Evolutionary conservation across 2,797 vertebrate genomes (phyloP), one percentile per base, ranked within the genome.

Genomic region (Sebastes goodei): DNA sequence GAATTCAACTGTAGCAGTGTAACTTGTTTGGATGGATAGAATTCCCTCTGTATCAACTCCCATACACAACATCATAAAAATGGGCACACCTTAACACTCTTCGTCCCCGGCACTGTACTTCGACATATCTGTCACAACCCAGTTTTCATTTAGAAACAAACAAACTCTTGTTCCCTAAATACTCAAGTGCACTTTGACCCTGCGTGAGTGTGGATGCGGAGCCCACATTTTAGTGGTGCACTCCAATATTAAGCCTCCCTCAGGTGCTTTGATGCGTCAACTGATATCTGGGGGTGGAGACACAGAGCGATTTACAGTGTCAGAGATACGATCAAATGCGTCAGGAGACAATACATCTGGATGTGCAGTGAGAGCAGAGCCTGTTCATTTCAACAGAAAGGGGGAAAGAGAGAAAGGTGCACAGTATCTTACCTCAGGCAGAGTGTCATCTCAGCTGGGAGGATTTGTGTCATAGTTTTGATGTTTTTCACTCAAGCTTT

Each of bases 281-380:
- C 69, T 74, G 85, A 91, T 87, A 80, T 85, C 52, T 73, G 56
- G 57, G 52, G 74, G 80, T 63, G 55, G 64, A 78, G 76, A 74
- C 67, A 56, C 55, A 10, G 35, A 88, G 82, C 57, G 32, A 64
- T 86, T 83, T 84, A 76, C 81, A 79, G 80, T 73, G 72, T 52
- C 82, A 73, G 64, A 82, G 86, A 88, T 86, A 80, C 80, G 85
- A 92, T 89, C 83, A 81, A 90, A 89, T 81, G 80, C 71, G 83
- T 80, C 80, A 49, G 85, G 76, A 88, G 80, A 88, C 87, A 77
- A 85, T 86, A 59, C 67, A 67, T 82, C 62, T 81, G 86, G 74
- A 77, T 85, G 71, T 85, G 81, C 67, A 53, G 62, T 6, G 73
- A 81, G 61, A 85, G 83, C 72, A n/a, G 71, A 76, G 78, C 4